Conservation (phyloP, 2,113 vertebrate genomes). For the Panurus biarmicus region DNA sequence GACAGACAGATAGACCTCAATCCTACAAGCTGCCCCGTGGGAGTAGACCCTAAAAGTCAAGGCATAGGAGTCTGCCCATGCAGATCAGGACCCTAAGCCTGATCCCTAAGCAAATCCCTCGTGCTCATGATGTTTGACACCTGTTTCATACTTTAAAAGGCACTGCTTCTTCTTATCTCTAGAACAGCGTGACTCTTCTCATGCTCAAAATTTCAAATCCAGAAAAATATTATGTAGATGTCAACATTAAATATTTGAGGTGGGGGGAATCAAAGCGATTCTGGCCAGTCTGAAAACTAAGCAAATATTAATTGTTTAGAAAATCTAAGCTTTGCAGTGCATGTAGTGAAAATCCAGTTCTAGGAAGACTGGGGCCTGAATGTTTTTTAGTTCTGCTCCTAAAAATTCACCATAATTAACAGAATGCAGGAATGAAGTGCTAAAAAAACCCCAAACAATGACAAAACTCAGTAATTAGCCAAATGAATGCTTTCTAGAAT, state of each 20-base stretch:
- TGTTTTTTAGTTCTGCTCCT: neutral
- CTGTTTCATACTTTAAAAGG: neutral
- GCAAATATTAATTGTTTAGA: neutral
- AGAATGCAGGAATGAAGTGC: neutral
- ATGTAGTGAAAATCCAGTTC: neutral
- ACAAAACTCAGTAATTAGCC: neutral
- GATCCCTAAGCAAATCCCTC: slow-evolving; percentile 5
- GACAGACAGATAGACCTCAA: slow-evolving; percentile 26
- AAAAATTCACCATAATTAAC: neutral
- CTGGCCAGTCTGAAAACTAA: neutral
- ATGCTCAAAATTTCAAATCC: neutral
- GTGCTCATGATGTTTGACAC: neutral
- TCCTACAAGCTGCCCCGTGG: slow-evolving; percentile 3
- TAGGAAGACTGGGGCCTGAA: neutral
- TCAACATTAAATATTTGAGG: neutral
- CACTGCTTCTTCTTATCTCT: neutral
- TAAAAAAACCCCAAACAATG: neutral
- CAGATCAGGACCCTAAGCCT: slow-evolving; percentile 8
- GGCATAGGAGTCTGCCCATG: neutral
- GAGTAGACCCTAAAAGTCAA: neutral
- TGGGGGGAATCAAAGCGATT: neutral
- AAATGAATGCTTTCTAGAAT: neutral
- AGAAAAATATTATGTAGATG: neutral
- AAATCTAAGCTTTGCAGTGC: neutral
- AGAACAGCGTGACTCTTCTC: neutral